These are phyloP conservation scores for Scaptomyza parva DNA, from an alignment of 2,888 invertebrate genomes.

Conservation along the genomic window DNA sequence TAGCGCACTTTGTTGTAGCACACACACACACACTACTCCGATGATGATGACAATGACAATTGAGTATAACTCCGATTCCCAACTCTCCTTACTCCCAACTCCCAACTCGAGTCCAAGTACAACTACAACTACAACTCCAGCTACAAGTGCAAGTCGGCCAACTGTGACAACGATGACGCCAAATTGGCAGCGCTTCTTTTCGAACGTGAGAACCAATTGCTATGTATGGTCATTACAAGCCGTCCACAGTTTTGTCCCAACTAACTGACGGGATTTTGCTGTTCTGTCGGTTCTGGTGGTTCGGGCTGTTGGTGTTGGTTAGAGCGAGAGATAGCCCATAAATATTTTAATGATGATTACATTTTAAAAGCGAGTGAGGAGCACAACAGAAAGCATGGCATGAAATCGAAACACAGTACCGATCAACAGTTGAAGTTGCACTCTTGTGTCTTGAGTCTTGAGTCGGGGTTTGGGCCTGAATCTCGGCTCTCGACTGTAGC, in stretches of 20 bases:
- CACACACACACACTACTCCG: no score
- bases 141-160: conserved; percentile 46
- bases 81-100: conserved; percentile 21
- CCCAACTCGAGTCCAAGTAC: not conserved
- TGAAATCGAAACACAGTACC: conserved; percentile 63
- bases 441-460: conserved; percentile 10
- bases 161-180: conserved; percentile 74
- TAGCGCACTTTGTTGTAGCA: conserved; percentile 17
- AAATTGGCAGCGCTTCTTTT: conserved; percentile 74
- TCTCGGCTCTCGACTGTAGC: not conserved
- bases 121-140: conserved; percentile 3
- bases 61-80: conserved; percentile 3
- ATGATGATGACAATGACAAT: conserved; percentile 48
- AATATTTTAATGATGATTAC: conserved; percentile 81
- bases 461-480: conserved; percentile 1
- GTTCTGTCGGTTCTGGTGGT: conserved; percentile 5
- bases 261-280: conserved; percentile 47
- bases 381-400: conserved; percentile 9
- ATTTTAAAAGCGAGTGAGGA: conserved; percentile 68
- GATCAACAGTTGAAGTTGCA: conserved; percentile 34
- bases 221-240: conserved; percentile 79
- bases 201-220: conserved; percentile 80
- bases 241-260: conserved; percentile 59
- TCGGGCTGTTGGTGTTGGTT: conserved; percentile 17
- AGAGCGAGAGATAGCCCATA: conserved; percentile 72